Percentiles rank a stretch among this genome's conserved stretches.
Evolutionary conservation across 2,113 vertebrate genomes (phyloP).

Genomic region (Numenius arquata): DNA sequence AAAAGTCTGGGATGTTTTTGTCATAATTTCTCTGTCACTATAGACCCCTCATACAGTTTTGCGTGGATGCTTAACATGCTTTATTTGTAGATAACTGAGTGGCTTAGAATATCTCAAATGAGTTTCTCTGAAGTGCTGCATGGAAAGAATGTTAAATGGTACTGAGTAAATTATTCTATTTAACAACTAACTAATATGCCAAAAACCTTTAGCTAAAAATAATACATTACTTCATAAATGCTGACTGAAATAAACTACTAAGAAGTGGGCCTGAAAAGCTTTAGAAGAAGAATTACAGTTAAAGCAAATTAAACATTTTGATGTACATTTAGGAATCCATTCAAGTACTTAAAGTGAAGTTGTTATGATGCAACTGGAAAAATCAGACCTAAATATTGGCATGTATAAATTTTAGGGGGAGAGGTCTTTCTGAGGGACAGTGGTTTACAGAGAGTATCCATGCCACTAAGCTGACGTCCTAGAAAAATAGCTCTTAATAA

Average conservation of each 20-base stretch:
- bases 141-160: background rate
- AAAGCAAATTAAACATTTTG: background rate
- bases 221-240: background rate
- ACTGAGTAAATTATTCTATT: background rate
- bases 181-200: background rate
- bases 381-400: background rate
- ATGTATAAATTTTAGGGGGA: background rate
- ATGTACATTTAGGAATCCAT: background rate
- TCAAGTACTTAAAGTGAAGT: background rate
- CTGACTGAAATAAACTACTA: background rate
- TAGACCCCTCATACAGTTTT: background rate
- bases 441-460: background rate
- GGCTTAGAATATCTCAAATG: background rate
- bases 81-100: background rate
- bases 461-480: background rate
- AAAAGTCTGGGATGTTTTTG: background rate
- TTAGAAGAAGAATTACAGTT: background rate
- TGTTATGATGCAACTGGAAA: background rate
- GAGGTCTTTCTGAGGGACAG: background rate
- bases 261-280: background rate
- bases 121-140: background rate
- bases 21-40: background rate
- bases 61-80: background rate
- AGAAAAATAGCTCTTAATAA: background rate
- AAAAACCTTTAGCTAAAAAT: constrained; percentile 1